These are phyloP conservation scores for Pollenia amentaria DNA, from an alignment of 2,888 invertebrate species.

Conservation along the genomic window DNA sequence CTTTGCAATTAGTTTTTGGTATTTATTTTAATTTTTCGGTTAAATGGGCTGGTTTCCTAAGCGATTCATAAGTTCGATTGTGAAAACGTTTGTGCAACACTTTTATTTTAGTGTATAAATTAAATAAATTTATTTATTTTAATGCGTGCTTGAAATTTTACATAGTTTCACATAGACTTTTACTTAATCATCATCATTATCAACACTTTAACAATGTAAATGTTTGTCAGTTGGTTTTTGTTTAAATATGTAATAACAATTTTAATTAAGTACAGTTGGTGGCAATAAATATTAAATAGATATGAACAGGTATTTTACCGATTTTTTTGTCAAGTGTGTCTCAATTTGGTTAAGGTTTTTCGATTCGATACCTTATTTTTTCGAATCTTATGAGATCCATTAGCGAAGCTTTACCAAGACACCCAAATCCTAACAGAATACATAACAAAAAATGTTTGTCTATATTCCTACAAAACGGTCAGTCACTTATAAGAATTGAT, in stretches of 20 bases:
- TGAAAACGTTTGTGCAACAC: conserved; percentile 38
- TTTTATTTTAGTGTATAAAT: conserved; percentile 26
- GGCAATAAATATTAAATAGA: background rate
- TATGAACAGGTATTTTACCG: too few species aligned
- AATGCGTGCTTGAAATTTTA: conserved; percentile 70
- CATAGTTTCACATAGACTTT: conserved; percentile 62
- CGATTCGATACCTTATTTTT: too few species aligned
- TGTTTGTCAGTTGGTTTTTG: background rate
- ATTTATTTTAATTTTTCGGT: background rate
- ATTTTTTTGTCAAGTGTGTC: too few species aligned
- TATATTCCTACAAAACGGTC: too few species aligned
- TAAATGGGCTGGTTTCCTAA: background rate
- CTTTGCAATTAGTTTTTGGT: conserved; percentile 42
- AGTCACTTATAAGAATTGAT: too few species aligned
- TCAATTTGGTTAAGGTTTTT: too few species aligned
- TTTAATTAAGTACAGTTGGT: background rate
- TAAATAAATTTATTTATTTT: conserved; percentile 40
- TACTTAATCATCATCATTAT: conserved; percentile 18
- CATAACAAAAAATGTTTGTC: too few species aligned
- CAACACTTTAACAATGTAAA: conserved; percentile 44
- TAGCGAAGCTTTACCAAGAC: too few species aligned
- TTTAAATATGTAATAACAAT: background rate
- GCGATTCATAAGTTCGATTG: background rate
- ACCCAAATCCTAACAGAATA: too few species aligned
- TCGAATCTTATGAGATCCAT: too few species aligned